Conservation (phyloP, 1,140 invertebrate species). For the Calliphora vicina region DNA sequence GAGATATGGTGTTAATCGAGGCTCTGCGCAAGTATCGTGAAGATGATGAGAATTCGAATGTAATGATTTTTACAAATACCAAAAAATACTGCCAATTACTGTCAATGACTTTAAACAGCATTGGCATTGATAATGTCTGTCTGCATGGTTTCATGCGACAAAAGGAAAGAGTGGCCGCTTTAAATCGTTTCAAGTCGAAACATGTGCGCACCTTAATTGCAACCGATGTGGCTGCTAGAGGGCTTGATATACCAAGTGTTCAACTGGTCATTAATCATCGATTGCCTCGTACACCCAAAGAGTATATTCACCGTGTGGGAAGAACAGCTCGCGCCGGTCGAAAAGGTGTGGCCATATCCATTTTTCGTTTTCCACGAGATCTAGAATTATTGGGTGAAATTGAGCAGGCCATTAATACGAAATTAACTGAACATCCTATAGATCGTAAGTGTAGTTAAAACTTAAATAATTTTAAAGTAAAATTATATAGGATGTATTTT, state of each 20-base stretch:
- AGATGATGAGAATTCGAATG: conserved; percentile 77
- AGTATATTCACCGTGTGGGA: conserved; percentile 97
- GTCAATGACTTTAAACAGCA: conserved; percentile 84
- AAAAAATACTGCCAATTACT: conserved; percentile 90
- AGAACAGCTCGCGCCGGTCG: conserved; percentile 93
- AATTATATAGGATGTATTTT: background rate
- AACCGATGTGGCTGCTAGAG: conserved; percentile 95
- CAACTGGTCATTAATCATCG: conserved; percentile 95
- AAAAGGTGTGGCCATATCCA: conserved; percentile 84
- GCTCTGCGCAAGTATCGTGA: conserved; percentile 80
- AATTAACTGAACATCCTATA: conserved; percentile 85
- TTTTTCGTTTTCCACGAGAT: conserved; percentile 89
- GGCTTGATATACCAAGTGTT: conserved; percentile 88
- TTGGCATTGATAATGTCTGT: conserved; percentile 87
- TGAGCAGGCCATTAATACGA: conserved; percentile 84
- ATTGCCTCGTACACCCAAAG: conserved; percentile 87
- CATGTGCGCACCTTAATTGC: conserved; percentile 88
- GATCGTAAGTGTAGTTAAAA: conserved; percentile 71
- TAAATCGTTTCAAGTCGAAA: conserved; percentile 88
- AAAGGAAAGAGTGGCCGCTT: conserved; percentile 77
- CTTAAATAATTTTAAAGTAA: background rate
- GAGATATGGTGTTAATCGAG: conserved; percentile 94
- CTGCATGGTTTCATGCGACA: conserved; percentile 88
- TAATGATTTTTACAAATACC: conserved; percentile 94
- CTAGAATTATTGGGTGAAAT: conserved; percentile 86